Evolutionary conservation across 2,113 vertebrate genomes (phyloP), one percentile per base, ranked within the genome.

Genomic region (Emberiza fucata): DNA sequence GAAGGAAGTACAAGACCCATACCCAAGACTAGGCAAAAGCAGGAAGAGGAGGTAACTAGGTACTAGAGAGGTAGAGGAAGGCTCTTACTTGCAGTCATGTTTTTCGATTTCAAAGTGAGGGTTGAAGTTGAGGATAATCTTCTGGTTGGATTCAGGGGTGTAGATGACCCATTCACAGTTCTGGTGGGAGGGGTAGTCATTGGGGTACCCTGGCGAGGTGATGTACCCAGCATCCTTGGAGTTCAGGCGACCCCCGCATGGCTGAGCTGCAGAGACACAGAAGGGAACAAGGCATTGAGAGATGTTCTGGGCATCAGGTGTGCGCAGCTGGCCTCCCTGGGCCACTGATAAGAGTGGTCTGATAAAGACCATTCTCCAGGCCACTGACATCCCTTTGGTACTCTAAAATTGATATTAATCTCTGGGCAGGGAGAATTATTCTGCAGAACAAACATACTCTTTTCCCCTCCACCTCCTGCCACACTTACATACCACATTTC

Each of bases 71-170:
- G 23, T 66, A 47, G 17, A 44, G 35, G 40, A 64, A 11, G 11
- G 37, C 6, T 96, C 98, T 98, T 98, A 99, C 99, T 99, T 99
- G 99, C 99, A 99, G 95, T 99, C 99, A 4, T 99, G 98, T 65
- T 99, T 99, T 97, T 99, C 99, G 0, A 99, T 99, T 98, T 99
- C 99, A 24, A 99, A 99, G 97, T 99, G 99, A 13, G 99, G 99
- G 98, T 99, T 99, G 98, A 99, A 99, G 98, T 99, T 99, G 94
- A 99, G 99, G 91, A 99, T 98, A 60, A 99, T 99, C 98, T 99
- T 99, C 96, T 99, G 99, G 23, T 98, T 98, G 72, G 98, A 95
- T 95, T 99, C 99, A 0, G 99, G 99, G 16, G 99, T 97, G 0
- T 98, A 99, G 97, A 99, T 99, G 95, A 99, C 94, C 99, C 99